Evolutionary conservation across 2,113 vertebrate genomes (phyloP).

Genomic region (Tachysurus vachellii): DNA sequence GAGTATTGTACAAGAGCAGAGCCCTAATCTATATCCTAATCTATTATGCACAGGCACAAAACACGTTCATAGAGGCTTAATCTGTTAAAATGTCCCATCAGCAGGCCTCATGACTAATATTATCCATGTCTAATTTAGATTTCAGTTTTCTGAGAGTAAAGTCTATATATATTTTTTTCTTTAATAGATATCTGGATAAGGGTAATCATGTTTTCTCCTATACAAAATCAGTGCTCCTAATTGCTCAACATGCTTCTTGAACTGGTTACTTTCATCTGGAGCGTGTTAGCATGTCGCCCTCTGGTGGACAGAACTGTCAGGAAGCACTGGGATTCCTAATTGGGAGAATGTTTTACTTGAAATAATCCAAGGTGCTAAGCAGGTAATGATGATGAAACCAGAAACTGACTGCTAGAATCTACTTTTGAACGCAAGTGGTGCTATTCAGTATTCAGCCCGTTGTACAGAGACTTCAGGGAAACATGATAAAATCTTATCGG

Average conservation of each 20-base stretch:
- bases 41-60: conserved; percentile 14
- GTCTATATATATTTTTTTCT: neutral
- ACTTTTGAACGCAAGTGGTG: neutral
- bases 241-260: neutral
- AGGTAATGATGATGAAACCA: neutral
- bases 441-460: neutral
- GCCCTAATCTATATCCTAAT: neutral
- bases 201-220: neutral
- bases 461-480: neutral
- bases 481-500: neutral
- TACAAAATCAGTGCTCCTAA: neutral
- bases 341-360: neutral
- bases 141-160: neutral
- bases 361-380: neutral
- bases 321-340: neutral
- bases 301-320: conserved; percentile 5
- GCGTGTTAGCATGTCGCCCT: neutral
- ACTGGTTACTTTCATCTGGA: too few relatives aligned
- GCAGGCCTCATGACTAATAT: neutral
- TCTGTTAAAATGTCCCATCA: neutral
- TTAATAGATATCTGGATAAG: neutral
- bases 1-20: neutral
- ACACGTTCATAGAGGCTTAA: neutral
- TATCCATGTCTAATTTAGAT: neutral
- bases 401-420: neutral